Evolutionary conservation across 2,888 invertebrate genomes (phyloP), one percentile per base, ranked within the genome.

Genomic region (Ischnus inquisitorius): DNA sequence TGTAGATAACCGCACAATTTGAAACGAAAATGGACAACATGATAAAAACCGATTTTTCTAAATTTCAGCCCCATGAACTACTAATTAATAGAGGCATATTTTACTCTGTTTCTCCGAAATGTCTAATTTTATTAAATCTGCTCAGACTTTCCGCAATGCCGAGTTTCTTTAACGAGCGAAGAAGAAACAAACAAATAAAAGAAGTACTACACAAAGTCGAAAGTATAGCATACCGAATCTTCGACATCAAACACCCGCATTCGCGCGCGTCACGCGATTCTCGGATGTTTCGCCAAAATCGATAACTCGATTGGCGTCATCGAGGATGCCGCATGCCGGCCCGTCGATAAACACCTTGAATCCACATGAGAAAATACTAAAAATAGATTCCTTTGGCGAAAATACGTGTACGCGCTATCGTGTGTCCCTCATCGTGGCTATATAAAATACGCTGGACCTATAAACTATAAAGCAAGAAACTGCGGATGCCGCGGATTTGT

Each of bases 321-420:
- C 69, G 19, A 19, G 25, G 43, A 82, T 79, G 16, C 71, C 74
- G 39, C 46, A n/a, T 60, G 51, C 16, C 16, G 64, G 62, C 34
- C 16, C 43, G 64, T 68, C 51, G 22, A 57, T 75, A 75, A 79
- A 83, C 68, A 75, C 79, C 64, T 48, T 65, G 79, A 75, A 75
- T 79, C 79, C 69, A 75, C 79, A 65, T 57, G 46, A 75, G 83
- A 48, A n/a, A 80, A 65, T 54, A 19, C 79, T 79, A 79, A 79
- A 74, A 83, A 83, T 83, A 79, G 51, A 34, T 6, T 34, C 3
- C 78, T 68, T 69, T 54, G 43, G 68, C 65, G 74, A 68, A 78
- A 78, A 78, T 19, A 74, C 78, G 62, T 16, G 28, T 34, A 34
- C n/a, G 28, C 28, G 80, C 68, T 41, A 68, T 75, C 69, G 54